Base-by-base conservation (phyloP, 1,140 invertebrate species). In the Steinernema khuongi region DNA sequence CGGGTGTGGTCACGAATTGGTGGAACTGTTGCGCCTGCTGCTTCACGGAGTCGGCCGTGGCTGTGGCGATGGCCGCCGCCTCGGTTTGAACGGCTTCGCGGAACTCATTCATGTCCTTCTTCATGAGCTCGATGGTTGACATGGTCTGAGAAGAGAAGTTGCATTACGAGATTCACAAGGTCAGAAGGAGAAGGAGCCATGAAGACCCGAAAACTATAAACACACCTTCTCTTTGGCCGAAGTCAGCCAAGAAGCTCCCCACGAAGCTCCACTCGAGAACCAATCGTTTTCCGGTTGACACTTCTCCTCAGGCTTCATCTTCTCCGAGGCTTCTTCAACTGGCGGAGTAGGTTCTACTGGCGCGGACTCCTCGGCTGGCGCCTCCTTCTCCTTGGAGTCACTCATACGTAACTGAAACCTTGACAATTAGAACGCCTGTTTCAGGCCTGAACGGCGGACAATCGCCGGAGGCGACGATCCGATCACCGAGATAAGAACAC, bases 71-170 rank as follows among this genome's bases (percentile, higher is more conserved):
- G 0, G 80, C 69, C 19, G 69, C 74, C 4, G 81, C 81, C 73
- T 84, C 80, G 18, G 71, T 73, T 14, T 74, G 68, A 7, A 81
- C 75, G 32, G 81, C 79, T 41, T 81, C 80, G 4, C 79, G 75
- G 67, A 81, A 81, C 67, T 81, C 80, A 44, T 83, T 67, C 4
- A 81, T 60, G 33, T 81, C 80, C 44, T 83, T 83, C 70, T 81
- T 81, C 67, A 81, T 80, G 0, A 74, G 29, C 43, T 81, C 81
- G 28, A 81, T 43, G 0, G 80, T 83, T 4, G 68, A 77, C 17
- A 81, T 31, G 11, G 81, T 83, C 80, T 81, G 41, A 72, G 79
- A 79, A 14, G 4, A 18, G 0, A 31, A 29, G 4, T n/a, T 29
- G 43, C 18, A 30, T 71, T n/a, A n/a, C 7, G 1, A 7, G 4